A percentile compares a stretch with the other conserved stretches of the same genome.
Conservation (phyloP, 2,888 invertebrate species). For the Drosophila picticornis region DNA sequence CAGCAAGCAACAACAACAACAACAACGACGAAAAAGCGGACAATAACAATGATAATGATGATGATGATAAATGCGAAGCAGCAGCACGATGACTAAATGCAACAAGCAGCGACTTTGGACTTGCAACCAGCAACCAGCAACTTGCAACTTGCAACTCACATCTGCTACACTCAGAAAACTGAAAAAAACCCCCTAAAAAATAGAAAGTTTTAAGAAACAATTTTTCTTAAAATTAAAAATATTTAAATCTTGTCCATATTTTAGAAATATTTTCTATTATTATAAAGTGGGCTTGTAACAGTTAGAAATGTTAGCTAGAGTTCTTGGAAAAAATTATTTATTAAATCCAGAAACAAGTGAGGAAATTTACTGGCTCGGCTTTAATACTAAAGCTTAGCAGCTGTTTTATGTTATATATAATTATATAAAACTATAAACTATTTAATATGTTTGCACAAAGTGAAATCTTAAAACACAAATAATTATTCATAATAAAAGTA, state of each 20-base stretch:
- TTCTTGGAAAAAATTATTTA: not conserved
- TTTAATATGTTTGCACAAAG: too few relatives aligned
- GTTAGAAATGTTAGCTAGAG: not conserved
- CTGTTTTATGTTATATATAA: too few relatives aligned
- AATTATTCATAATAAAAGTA: too few relatives aligned
- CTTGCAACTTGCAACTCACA: constrained; percentile 35
- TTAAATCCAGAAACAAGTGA: too few relatives aligned
- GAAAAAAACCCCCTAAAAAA: not conserved
- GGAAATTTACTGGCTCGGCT: too few relatives aligned
- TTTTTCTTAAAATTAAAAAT: too few relatives aligned
- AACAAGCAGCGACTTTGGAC: constrained; percentile 71
- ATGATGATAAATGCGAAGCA: constrained; percentile 20
- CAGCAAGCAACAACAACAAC: constrained; percentile 12
- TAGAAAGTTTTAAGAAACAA: not conserved
- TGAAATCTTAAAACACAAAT: too few relatives aligned
- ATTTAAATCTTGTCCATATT: too few relatives aligned
- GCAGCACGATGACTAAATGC: constrained; percentile 74
- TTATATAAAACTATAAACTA: too few relatives aligned
- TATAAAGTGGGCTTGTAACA: too few relatives aligned
- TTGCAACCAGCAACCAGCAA: constrained; percentile 33
- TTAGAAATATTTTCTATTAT: too few relatives aligned
- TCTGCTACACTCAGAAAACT: constrained; percentile 34
- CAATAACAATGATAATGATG: constrained; percentile 9
- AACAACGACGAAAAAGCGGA: constrained; percentile 4
- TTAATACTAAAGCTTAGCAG: too few relatives aligned